These are phyloP conservation scores for Caretta caretta DNA, from an alignment of 2,113 vertebrate genomes.

Conservation along the genomic window DNA sequence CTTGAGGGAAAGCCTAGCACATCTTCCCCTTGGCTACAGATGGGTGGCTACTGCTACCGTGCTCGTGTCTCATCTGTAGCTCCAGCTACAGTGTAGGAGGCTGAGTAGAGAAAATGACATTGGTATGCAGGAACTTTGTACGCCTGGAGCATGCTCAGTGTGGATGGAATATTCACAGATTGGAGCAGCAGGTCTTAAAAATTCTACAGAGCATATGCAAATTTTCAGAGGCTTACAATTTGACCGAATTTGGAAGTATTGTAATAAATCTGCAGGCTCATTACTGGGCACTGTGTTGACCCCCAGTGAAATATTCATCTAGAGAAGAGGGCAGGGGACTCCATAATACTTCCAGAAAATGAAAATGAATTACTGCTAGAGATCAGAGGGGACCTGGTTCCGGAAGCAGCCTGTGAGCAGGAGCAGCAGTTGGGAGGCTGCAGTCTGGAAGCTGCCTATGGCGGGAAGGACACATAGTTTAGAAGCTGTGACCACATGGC, in stretches of 20 bases:
- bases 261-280: neutral
- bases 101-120: neutral
- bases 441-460: neutral
- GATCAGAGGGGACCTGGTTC: neutral
- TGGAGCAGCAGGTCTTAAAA: neutral
- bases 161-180: neutral
- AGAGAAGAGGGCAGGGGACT: neutral
- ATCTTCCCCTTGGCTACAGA: neutral
- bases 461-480: neutral
- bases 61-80: accelerated
- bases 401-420: accelerated
- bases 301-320: neutral
- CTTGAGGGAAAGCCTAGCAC: neutral
- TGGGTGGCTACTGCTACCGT: accelerated
- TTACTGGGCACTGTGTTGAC: neutral
- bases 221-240: neutral
- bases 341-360: neutral
- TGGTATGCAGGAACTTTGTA: neutral
- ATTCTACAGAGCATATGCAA: neutral
- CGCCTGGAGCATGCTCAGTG: neutral
- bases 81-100: neutral
- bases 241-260: neutral
- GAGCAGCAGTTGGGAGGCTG: neutral
- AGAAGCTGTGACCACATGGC: neutral
- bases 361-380: neutral